Base-by-base conservation (phyloP, 2,888 invertebrate genomes). In the Chrysomela aeneicollis region DNA sequence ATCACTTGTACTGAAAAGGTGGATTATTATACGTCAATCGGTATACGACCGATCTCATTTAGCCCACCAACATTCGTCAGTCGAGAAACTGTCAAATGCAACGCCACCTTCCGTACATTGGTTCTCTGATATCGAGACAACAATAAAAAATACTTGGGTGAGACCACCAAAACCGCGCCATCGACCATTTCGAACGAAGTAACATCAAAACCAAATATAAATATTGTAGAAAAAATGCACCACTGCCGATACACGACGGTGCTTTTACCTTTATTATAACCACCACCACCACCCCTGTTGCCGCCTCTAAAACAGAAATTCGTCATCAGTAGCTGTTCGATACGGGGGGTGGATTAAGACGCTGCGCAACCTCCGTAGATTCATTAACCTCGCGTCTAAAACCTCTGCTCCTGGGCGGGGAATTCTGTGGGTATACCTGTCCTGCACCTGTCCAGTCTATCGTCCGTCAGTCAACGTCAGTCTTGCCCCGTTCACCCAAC, bases 241-340 rank as follows among this genome's bases (percentile, higher is more conserved):
- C 90, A 69, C 65, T 86, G 86, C 87, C 88, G 86, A 85, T 85
- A 85, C 86, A 87, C 88, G 87, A 89, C 88, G 91, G 90, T 90
- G 91, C 88, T 86, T 92, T 94, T 94, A 94, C 94, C 94, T 94
- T 94, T 94, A 89, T 92, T 93, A 93, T 87, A 94, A 93, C 93
- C 93, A 92, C 93, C 93, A 93, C 93, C 93, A 92, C 93, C 93
- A 92, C 94, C 93, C 91, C 90, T 90, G 92, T 93, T 92, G 91
- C 94, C 93, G 89, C 89, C 89, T 92, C 94, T 92, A 92, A 90
- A 92, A 92, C 91, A 92, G 88, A 92, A 88, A 87, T 72, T 87
- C 87, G 89, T 90, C 90, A 90, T 90, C 90, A 89, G 73, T 73
- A 72, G 70, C 63, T 70, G 67, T 64, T 66, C 57, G 52, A 63